Percentiles rank a stretch among this genome's conserved stretches.
phyloP scores from a whole-genome alignment of 2,797 vertebrate species.

The Luscinia luscinia region DNA sequence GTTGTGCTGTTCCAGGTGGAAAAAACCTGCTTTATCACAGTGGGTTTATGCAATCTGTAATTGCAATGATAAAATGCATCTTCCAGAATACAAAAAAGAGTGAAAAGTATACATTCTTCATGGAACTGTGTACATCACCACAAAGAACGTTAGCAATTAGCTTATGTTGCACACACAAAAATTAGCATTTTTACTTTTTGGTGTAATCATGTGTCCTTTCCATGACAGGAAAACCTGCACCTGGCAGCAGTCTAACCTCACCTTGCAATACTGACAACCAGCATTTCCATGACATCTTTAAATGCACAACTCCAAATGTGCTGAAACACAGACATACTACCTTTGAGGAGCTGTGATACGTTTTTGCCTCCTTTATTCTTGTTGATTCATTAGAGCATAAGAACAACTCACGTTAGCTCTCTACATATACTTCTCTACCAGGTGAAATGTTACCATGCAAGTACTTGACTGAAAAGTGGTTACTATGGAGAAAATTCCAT shows the following conservation, averaged over 20 bases:
- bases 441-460: background rate
- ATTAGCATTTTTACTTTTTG: background rate
- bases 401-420: background rate
- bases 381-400: background rate
- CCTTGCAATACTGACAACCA: background rate
- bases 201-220: background rate
- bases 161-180: background rate
- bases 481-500: background rate
- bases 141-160: background rate
- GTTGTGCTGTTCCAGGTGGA: background rate
- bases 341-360: background rate
- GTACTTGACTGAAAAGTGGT: background rate
- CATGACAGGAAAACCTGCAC: background rate
- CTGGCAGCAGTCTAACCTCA: background rate
- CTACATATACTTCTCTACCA: background rate
- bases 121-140: background rate
- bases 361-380: background rate
- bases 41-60: background rate
- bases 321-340: background rate
- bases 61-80: background rate
- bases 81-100: background rate
- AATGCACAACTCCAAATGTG: background rate
- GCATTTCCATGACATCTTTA: accelerated
- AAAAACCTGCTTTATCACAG: background rate
- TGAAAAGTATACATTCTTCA: background rate